A percentile compares a stretch with the other conserved stretches of the same genome.
phyloP scores from a whole-genome alignment of 2,888 invertebrate genomes.

The Idaea straminata region DNA sequence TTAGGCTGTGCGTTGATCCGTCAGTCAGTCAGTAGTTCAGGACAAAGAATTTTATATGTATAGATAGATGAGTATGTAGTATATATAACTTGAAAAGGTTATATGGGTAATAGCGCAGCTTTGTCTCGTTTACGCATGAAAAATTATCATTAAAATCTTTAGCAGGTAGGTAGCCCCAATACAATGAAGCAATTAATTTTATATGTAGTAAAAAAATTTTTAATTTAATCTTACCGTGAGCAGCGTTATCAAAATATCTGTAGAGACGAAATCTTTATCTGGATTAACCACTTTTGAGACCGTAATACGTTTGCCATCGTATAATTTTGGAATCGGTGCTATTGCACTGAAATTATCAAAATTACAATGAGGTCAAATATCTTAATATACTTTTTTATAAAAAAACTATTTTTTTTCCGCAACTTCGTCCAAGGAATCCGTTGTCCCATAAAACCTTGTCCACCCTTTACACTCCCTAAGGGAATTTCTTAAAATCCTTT shows the following conservation, averaged over 20 bases:
- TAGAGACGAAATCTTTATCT: not conserved
- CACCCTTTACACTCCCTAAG: too few species aligned
- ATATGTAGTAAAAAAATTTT: not conserved
- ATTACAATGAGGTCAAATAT: not conserved
- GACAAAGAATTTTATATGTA: too few species aligned
- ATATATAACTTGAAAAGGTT: too few species aligned
- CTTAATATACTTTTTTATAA: too few species aligned
- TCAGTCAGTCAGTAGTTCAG: too few species aligned
- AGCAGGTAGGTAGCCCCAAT: not conserved
- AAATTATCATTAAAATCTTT: not conserved
- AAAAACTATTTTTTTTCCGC: too few species aligned
- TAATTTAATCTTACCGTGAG: not conserved
- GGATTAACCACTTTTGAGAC: conserved; percentile 4
- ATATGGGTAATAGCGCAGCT: not conserved
- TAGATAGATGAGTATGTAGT: too few species aligned
- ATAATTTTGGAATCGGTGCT: conserved; percentile 15
- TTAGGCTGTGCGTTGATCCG: too few species aligned
- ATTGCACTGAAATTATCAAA: conserved; percentile 12
- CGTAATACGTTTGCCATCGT: conserved; percentile 8
- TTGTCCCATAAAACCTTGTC: too few species aligned
- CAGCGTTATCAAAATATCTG: not conserved
- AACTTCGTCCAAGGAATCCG: too few species aligned
- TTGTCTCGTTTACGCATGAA: not conserved
- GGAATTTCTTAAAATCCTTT: too few species aligned
- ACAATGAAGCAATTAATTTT: not conserved